Evolutionary conservation across 2,888 invertebrate species (phyloP), one percentile per base, ranked within the genome.

Genomic region (Ferrisia virgata): DNA sequence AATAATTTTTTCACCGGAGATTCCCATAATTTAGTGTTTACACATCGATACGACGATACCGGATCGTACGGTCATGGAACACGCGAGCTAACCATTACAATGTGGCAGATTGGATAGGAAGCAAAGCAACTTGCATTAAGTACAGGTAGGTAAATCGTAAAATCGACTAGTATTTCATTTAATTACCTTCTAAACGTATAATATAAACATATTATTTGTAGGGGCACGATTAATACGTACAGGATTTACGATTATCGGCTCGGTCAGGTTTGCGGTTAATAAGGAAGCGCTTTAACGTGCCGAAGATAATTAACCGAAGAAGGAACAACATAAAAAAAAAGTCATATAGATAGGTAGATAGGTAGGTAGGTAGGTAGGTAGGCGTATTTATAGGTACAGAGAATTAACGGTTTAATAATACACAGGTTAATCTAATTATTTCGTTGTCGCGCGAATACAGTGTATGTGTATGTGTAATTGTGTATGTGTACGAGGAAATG

Each of bases 351-450:
- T 47, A 47, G 36, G 36, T 47, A 18, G n/a, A n/a, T n/a, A n/a
- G n/a, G n/a, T n/a, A n/a, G n/a, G n/a, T n/a, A n/a, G n/a, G n/a
- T n/a, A n/a, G n/a, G n/a, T n/a, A n/a, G n/a, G n/a, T n/a, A n/a
- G n/a, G n/a, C 39, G 11, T 39, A 5, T 11, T 39, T 8, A 39
- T 64, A 64, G 58, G 25, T 25, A 25, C 28, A 64, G 18, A 47
- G 4, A 18, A 47, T 18, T 18, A 47, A 64, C 28, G 58, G 58
- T 25, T 64, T 64, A 64, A 64, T 64, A 64, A 64, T 64, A n/a
- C n/a, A n/a, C n/a, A n/a, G n/a, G n/a, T n/a, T n/a, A 64, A 64
- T 64, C 28, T 64, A 64, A 64, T 64, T 64, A 64, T 64, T 64
- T 64, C 28, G n/a, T n/a, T n/a, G n/a, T n/a, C n/a, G n/a, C n/a